phyloP scores from a whole-genome alignment of 1,140 invertebrate genomes.

The Drosophila tani region DNA sequence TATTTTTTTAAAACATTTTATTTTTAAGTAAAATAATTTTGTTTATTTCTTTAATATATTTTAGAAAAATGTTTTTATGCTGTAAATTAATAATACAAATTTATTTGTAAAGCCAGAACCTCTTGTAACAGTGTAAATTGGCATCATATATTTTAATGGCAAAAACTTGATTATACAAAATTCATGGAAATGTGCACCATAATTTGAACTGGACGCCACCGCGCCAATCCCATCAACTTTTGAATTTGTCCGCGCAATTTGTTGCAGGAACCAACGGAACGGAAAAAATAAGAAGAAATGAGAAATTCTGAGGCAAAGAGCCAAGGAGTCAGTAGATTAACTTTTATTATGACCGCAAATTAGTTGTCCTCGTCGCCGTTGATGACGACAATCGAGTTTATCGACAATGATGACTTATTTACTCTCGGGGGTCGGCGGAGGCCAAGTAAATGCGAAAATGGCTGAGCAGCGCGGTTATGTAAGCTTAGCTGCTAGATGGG shows the following conservation, averaged over 20 bases:
- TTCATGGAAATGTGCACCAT: neutral
- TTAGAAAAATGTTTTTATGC: too few relatives aligned
- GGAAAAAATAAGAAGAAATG: conserved; percentile 22
- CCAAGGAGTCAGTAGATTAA: conserved; percentile 82
- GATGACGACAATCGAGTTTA: conserved; percentile 76
- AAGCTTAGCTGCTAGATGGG: conserved; percentile 51
- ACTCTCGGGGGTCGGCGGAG: conserved; percentile 42
- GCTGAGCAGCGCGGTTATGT: conserved; percentile 48
- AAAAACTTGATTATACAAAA: conserved; percentile 23
- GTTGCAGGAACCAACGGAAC: conserved; percentile 40
- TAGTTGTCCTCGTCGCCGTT: conserved; percentile 83
- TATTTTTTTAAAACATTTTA: too few relatives aligned
- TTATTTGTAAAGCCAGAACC: neutral
- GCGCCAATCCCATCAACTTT: conserved; percentile 9
- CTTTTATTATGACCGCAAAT: conserved; percentile 85
- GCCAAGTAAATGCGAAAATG: conserved; percentile 41
- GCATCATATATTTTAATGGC: conserved; percentile 16
- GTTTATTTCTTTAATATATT: too few relatives aligned
- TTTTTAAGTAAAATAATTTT: too few relatives aligned
- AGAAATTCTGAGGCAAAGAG: conserved; percentile 30
- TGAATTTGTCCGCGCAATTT: conserved; percentile 59
- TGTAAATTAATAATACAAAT: too few relatives aligned
- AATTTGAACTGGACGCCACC: neutral
- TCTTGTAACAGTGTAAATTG: conserved; percentile 1
- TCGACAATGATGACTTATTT: conserved; percentile 83